Base-by-base conservation (phyloP, 2,113 vertebrate species). In the Melanerpes aurifrons region DNA sequence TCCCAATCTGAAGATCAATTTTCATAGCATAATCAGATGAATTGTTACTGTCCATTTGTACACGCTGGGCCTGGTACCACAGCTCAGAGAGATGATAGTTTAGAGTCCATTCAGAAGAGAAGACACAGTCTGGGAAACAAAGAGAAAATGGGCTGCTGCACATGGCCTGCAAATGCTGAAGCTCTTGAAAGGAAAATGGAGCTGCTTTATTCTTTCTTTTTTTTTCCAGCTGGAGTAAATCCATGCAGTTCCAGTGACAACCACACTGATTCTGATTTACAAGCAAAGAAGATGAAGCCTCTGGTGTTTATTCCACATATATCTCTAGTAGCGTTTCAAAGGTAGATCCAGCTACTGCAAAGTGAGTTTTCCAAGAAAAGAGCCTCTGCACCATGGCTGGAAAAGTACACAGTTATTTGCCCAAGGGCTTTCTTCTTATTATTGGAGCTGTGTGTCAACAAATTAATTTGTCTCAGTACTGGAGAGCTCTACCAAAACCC, bases 311-410 rank as follows among this genome's bases (percentile, higher is more conserved):
- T 29, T 71, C 22, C 59, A 45, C 72, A 28, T 11, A 40, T 0
- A 69, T 8, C 37, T 28, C 58, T 1, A 9, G 1, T 12, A 61
- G 54, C 2, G 1, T 21, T 87, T 70, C 64, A 78, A 70, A 58
- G 47, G 54, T 68, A 80, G 53, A 48, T 53, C 32, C 64, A 66
- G 50, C 28, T 15, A 37, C 32, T 72, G 57, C 62, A 88, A 68
- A 86, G 75, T 53, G 86, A 86, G 15, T 53, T 77, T 90, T 94
- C 80, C 86, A 74, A 74, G 72, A 74, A 81, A 90, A 90, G 37
- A 86, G 28, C 31, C 58, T 43, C 59, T 57, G 69, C 32, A 54
- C 57, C 71, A 18, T 20, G 43, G 7, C 25, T 45, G 71, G 69
- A 24, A 57, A 75, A 93, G 87, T 1, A 86, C 69, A 81, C 31